Conservation (phyloP, 2,797 vertebrate genomes). For the Xenopus petersii region DNA sequence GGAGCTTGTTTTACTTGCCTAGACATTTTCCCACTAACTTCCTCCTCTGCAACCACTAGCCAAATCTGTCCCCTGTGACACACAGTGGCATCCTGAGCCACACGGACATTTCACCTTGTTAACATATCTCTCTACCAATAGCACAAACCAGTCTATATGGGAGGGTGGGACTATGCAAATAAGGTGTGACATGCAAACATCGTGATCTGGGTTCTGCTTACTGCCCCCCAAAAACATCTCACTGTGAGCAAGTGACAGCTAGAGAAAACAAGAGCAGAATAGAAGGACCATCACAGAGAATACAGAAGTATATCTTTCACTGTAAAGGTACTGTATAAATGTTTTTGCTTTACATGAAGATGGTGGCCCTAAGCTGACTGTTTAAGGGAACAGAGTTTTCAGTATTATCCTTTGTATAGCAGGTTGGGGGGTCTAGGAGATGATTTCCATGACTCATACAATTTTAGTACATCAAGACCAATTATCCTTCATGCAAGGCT, state of each 20-base stretch:
- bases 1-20: constrained; percentile 17
- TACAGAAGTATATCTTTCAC: constrained; percentile 7
- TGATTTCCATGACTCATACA: too few relatives aligned
- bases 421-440: neutral
- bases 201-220: constrained; percentile 44
- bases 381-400: neutral
- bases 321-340: constrained; percentile 33
- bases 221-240: constrained; percentile 36
- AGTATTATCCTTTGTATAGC: constrained; percentile 1
- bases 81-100: constrained; percentile 27
- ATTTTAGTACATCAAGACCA: too few relatives aligned
- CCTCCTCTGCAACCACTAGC: constrained; percentile 42
- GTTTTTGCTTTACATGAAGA: neutral
- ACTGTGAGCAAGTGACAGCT: constrained; percentile 21
- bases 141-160: constrained; percentile 5
- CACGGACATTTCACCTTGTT: constrained; percentile 34
- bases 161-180: constrained; percentile 36
- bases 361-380: neutral
- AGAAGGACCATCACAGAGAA: constrained; percentile 3
- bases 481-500: too few relatives aligned
- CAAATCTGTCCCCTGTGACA: constrained; percentile 5
- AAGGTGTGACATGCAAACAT: constrained; percentile 39
- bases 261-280: neutral
- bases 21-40: constrained; percentile 24
- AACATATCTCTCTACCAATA: constrained; percentile 31